A percentile compares a stretch with the other conserved stretches of the same genome.
Evolutionary conservation across 2,797 vertebrate genomes (phyloP).

Genomic region (Poecilia picta): DNA sequence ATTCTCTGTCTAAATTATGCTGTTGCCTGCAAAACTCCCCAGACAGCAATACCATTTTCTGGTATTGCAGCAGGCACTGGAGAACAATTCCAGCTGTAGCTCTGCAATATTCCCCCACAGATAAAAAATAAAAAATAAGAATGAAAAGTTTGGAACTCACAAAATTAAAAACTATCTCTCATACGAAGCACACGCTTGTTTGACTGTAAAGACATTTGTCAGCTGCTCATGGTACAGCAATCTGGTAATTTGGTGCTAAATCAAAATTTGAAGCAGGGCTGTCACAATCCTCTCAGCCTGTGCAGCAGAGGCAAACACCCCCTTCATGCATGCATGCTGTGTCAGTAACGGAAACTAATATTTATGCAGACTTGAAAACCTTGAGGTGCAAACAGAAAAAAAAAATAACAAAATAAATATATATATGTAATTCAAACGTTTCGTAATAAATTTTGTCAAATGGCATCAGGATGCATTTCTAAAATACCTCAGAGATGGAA

Average conservation of each 20-base stretch:
- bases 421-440: background rate
- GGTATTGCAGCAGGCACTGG: conserved; percentile 6
- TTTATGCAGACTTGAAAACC: background rate
- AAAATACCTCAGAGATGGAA: background rate
- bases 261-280: conserved; percentile 53
- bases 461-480: background rate
- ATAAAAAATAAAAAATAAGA: conserved; percentile 1
- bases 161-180: conserved; percentile 51
- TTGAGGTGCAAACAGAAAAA: background rate
- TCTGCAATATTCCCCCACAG: conserved; percentile 15
- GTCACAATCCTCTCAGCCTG: conserved; percentile 32
- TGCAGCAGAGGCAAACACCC: background rate
- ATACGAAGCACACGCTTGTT: conserved; percentile 16
- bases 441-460: conserved; percentile 7
- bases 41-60: conserved; percentile 32
- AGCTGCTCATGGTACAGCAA: conserved; percentile 49
- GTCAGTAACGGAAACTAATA: conserved; percentile 26
- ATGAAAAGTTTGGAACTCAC: conserved; percentile 33
- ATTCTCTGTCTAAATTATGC: conserved; percentile 3
- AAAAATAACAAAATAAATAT: no score
- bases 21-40: conserved; percentile 17
- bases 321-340: conserved; percentile 34
- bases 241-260: conserved; percentile 60
- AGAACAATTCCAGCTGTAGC: conserved; percentile 26
- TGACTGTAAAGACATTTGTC: conserved; percentile 56